Evolutionary conservation across 2,113 vertebrate species (phyloP), one percentile per base, ranked within the genome.

Genomic region (Leiothrix lutea): DNA sequence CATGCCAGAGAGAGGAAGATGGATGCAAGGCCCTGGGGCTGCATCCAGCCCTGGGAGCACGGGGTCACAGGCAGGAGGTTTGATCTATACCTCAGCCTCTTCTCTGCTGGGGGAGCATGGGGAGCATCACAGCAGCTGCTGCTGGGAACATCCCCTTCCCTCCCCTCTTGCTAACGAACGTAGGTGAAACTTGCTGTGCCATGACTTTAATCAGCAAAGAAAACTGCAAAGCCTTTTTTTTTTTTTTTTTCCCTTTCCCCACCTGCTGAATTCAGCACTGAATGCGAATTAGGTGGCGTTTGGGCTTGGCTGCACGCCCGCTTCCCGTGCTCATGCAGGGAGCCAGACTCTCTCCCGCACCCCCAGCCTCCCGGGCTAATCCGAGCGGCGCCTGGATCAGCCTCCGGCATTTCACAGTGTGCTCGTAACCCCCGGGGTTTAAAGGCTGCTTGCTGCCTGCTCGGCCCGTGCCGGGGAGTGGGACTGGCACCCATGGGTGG

Each of bases 181-280:
- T 83, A 96, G 93, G 94, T 96, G 91, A 96, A 95, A 94, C 86
- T 91, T 95, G 94, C 94, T 96, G 96, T 88, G 94, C 96, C 89
- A 91, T 95, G 94, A 94, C 86, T 96, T 96, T 95, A 92, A 94
- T 95, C 94, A 96, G 94, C 93, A 83, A 92, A 95, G 93, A 94
- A 96, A 95, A 94, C 89, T 91, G 94, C 93, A 92, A 88, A 91
- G 89, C 62, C 21, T 86, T 86, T 91, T 82, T 60, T n/a, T n/a
- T n/a, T 19, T 86, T 86, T 91, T 82, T 60, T 29, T 61, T 12
- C 7, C 29, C 26, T 85, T 95, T 80, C 92, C 67, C 90, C 94
- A 94, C 95, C 92, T 96, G 95, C 95, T 94, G 92, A 94, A 95
- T 96, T 95, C 88, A 90, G 88, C 14, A 3, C 31, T 14, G 69